Evolutionary conservation across 2,888 invertebrate genomes (phyloP), one percentile per base, ranked within the genome.

Genomic region (Trisateles emortualis): DNA sequence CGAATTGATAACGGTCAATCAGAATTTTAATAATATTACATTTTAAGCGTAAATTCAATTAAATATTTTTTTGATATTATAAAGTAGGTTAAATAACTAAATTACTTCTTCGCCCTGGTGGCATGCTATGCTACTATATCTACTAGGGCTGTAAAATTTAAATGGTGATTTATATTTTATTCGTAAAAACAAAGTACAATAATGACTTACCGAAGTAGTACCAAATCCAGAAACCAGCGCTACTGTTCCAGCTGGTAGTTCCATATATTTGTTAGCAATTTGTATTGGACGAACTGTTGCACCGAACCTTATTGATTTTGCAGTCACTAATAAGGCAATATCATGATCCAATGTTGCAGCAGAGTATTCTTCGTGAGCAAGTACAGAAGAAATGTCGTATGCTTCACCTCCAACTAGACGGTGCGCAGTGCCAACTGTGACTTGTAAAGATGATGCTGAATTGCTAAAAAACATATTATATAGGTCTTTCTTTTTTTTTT

Each of bases 181-280:
- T n/a, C n/a, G n/a, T n/a, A 22, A 22, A 1, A 26, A 26, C 26
- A 24, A 6, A 14, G 35, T 3, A 1, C 11, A 11, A 30, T 29
- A 0, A 19, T 3, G 2, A 74, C 79, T 83, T 58, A 86, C 86
- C 26, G 80, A 72, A 41, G 82, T 83, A 3, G 76, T 72, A 16
- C 93, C 93, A 75, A 81, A 93, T 48, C 93, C 93, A 32, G 92
- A 84, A 1, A 93, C 90, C 3, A 90, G 11, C 5, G 92, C 92
- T 63, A 79, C 78, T 8, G 82, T 72, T 1, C 90, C 90, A 53
- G 55, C 71, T 26, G 83, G 70, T 10, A 92, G 56, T 5, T 57
- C 47, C 10, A 79, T 68, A 54, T 71, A 60, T 30, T 70, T 39
- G 0, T 74, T 56, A 9, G 91, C 84, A 44, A 87, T 64, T 1